These are phyloP conservation scores for Cheilosia urbana DNA, from an alignment of 2,888 invertebrate species.

Conservation along the genomic window DNA sequence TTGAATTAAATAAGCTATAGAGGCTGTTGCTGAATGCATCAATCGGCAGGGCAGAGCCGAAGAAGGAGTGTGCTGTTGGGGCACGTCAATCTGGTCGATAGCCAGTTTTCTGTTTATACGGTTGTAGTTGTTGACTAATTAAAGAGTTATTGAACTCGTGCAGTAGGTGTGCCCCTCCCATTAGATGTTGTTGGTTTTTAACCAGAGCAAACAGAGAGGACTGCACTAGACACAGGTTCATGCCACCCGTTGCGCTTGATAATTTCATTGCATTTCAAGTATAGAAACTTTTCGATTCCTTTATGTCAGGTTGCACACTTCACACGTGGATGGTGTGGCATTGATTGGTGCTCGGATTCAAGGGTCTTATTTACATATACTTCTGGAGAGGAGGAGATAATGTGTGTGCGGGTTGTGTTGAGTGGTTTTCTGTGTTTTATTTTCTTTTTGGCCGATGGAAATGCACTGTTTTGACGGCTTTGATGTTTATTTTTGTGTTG, in stretches of 20 bases:
- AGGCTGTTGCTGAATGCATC: constrained; percentile 51
- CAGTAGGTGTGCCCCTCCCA: constrained; percentile 27
- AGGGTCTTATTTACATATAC: constrained; percentile 44
- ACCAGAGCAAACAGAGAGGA: constrained; percentile 21
- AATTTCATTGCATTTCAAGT: not conserved
- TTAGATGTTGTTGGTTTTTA: constrained; percentile 14
- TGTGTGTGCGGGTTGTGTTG: constrained; percentile 21
- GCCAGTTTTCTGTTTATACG: constrained; percentile 36
- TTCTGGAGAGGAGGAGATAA: not conserved
- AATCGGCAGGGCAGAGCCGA: constrained; percentile 23
- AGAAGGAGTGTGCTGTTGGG: constrained; percentile 26
- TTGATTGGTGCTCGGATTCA: constrained; percentile 41
- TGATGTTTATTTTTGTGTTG: constrained; percentile 17
- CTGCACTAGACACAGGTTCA: not conserved
- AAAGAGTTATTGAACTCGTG: constrained; percentile 68
- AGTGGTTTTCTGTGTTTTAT: constrained; percentile 31
- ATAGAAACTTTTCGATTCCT: not conserved
- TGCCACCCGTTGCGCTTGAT: not conserved
- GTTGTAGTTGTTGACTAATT: constrained; percentile 54
- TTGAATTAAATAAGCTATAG: constrained; percentile 62
- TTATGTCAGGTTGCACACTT: constrained; percentile 40
- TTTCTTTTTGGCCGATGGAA: constrained; percentile 1
- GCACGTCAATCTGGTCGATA: constrained; percentile 41
- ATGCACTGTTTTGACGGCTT: constrained; percentile 30
- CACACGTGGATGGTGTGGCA: constrained; percentile 41